Conservation (phyloP, 2,888 invertebrate species). For the Alloplasta piceator region DNA sequence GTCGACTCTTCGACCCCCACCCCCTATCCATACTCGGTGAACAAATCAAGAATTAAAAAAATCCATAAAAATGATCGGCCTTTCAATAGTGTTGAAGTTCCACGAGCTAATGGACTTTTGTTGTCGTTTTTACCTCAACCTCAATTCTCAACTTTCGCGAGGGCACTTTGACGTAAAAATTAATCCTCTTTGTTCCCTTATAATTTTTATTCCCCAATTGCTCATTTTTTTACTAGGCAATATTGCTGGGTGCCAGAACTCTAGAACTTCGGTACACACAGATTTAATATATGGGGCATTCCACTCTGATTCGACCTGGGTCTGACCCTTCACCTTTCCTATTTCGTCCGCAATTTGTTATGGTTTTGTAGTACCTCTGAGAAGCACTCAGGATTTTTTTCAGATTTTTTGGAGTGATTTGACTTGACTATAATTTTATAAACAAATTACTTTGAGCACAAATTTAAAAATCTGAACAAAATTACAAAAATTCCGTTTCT, state of each 20-base stretch:
- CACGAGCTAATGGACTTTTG: background rate
- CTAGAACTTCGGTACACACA: background rate
- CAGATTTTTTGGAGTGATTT: too few species aligned
- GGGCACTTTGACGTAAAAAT: constrained; percentile 2
- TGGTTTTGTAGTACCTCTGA: too few species aligned
- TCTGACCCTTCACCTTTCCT: too few species aligned
- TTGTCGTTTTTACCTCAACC: background rate
- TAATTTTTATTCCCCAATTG: background rate
- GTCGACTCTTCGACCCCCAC: too few species aligned
- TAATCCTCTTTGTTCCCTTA: constrained; percentile 1
- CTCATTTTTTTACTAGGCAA: background rate
- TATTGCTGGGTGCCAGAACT: constrained; percentile 29
- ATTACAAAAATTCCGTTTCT: too few species aligned
- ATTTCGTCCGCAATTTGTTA: too few species aligned
- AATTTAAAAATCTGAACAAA: too few species aligned
- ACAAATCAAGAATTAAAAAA: background rate
- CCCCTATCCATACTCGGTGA: too few species aligned
- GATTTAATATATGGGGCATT: background rate
- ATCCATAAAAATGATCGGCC: background rate
- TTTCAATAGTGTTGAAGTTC: background rate
- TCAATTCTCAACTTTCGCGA: background rate
- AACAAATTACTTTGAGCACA: too few species aligned
- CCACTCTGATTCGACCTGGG: too few species aligned
- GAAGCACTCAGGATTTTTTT: too few species aligned
- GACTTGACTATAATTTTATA: too few species aligned